A percentile compares a stretch with the other conserved stretches of the same genome.
Conservation (phyloP, 2,113 vertebrate genomes). For the Myiopsitta monachus region DNA sequence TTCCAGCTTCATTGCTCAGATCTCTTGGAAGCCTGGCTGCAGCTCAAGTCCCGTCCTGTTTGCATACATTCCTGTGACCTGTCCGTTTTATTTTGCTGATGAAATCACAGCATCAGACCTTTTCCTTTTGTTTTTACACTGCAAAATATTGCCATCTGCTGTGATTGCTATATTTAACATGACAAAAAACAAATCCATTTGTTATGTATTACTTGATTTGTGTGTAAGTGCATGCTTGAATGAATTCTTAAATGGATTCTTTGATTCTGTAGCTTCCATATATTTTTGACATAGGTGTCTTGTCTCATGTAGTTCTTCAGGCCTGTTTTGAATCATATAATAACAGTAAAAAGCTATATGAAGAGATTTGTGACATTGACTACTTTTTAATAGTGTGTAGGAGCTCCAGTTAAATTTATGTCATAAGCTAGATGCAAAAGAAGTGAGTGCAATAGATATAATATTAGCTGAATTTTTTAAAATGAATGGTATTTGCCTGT, state of each 20-base stretch:
- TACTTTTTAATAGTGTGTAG: not conserved
- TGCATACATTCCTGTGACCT: not conserved
- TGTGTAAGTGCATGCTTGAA: not conserved
- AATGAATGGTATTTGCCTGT: not conserved
- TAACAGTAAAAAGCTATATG: not conserved
- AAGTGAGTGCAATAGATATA: not conserved
- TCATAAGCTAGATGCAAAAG: not conserved
- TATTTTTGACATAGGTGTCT: not conserved
- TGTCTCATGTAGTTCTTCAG: not conserved
- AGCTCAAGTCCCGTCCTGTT: fast-evolving
- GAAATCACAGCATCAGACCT: not conserved
- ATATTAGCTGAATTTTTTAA: not conserved
- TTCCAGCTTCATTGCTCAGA: not conserved
- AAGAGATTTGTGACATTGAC: not conserved
- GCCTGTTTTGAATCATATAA: not conserved
- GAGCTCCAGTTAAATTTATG: not conserved
- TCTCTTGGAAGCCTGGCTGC: not conserved
- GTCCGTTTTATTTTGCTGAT: not conserved
- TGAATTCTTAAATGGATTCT: not conserved
- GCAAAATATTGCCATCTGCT: not conserved
- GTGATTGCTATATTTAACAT: not conserved
- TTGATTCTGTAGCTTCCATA: not conserved
- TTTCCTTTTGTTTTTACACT: not conserved
- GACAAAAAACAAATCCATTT: not conserved
- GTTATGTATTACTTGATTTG: not conserved